Evolutionary conservation across 92 coral and sea anemone species (phyloP).

Genomic region (Palythoa heliodiscus): DNA sequence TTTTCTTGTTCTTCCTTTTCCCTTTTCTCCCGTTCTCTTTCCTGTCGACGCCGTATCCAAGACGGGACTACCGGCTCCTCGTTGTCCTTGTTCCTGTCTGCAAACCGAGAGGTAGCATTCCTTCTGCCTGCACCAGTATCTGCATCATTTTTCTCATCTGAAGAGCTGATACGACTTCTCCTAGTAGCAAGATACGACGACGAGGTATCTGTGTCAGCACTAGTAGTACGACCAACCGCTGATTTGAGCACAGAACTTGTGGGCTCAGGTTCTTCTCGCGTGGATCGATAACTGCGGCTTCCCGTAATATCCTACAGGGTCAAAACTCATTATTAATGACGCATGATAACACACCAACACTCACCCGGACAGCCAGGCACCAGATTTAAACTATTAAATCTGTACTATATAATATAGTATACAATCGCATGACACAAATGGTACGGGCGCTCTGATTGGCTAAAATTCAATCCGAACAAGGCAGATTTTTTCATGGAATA

Average conservation of each 20-base stretch:
- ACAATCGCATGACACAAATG: too few relatives aligned
- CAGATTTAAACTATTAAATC: too few relatives aligned
- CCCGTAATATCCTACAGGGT: constrained; percentile 24
- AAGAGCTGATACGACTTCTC: constrained; percentile 34
- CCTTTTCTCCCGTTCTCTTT: constrained; percentile 80
- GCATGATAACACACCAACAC: too few relatives aligned
- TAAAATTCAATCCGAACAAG: too few relatives aligned
- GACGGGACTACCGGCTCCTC: constrained; percentile 77
- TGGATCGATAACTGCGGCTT: constrained; percentile 19
- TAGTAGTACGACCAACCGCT: not conserved
- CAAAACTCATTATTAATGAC: not conserved
- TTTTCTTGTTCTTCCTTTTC: constrained; percentile 58
- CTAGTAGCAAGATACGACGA: constrained; percentile 25
- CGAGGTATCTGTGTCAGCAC: constrained; percentile 7
- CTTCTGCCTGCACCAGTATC: constrained; percentile 55
- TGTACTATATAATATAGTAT: too few relatives aligned
- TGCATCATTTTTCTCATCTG: constrained; percentile 60
- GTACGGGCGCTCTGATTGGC: too few relatives aligned
- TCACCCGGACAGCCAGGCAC: too few relatives aligned
- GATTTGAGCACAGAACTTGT: constrained; percentile 2
- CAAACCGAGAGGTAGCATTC: not conserved
- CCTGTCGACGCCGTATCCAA: constrained; percentile 76
- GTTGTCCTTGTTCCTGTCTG: constrained; percentile 68
- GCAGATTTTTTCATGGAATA: too few relatives aligned
- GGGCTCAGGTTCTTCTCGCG: constrained; percentile 28